A percentile compares a stretch with the other conserved stretches of the same genome.
Conservation (phyloP, 2,797 vertebrate genomes). For the Apodemus agrarius region DNA sequence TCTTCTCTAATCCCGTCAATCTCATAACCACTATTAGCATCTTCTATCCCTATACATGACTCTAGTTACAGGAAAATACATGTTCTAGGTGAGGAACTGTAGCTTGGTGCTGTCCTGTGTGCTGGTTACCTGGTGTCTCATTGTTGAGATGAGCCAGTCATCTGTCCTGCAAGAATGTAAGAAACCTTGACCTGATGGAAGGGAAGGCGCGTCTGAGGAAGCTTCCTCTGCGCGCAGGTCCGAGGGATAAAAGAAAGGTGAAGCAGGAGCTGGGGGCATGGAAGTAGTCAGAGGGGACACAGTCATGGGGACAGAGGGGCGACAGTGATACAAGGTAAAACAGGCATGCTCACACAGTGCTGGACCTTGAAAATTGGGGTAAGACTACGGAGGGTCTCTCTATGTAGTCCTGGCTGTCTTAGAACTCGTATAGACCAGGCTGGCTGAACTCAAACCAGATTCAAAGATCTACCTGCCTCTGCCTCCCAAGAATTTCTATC, state of each 20-base stretch:
- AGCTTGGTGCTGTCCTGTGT: neutral
- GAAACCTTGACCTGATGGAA: neutral
- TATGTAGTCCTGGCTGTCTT: neutral
- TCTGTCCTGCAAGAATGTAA: neutral
- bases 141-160: neutral
- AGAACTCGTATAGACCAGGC: neutral
- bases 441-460: neutral
- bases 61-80: conserved; percentile 10
- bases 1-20: neutral
- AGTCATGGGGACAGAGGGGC: neutral
- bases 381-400: neutral
- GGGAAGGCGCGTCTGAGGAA: conserved; percentile 8
- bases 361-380: neutral
- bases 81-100: conserved; percentile 17
- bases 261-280: neutral
- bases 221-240: neutral
- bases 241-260: conserved; percentile 3
- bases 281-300: neutral
- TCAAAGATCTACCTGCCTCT: neutral
- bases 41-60: neutral
- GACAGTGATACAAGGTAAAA: neutral
- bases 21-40: conserved; percentile 42
- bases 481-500: neutral
- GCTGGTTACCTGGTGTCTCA: neutral
- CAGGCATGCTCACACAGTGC: neutral